A percentile compares a stretch with the other conserved stretches of the same genome.
These are phyloP conservation scores for Vombatus ursinus DNA, from an alignment of 2,113 vertebrate species.

Conservation along the genomic window DNA sequence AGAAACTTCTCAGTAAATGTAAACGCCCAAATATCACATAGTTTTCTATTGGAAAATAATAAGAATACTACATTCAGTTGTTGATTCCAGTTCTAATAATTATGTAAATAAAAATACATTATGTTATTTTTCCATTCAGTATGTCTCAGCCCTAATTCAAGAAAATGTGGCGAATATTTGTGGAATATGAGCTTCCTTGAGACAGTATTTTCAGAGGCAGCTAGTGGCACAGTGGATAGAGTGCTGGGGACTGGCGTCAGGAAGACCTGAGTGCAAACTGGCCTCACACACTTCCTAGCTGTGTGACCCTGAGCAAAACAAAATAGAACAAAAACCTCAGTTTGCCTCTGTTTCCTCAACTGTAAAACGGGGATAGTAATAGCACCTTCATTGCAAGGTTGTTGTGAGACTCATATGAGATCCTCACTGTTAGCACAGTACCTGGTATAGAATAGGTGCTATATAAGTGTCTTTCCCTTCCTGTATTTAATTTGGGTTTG, in stretches of 20 bases:
- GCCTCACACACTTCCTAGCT: not conserved
- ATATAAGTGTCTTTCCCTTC: not conserved
- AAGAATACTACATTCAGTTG: slow-evolving; percentile 25
- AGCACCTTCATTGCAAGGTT: not conserved
- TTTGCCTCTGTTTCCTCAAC: not conserved
- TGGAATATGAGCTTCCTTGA: not conserved
- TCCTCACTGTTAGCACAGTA: not conserved
- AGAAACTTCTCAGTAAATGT: slow-evolving; percentile 33
- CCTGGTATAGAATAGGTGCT: not conserved
- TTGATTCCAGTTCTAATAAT: not conserved
- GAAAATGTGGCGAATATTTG: slow-evolving; percentile 9
- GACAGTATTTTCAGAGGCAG: not conserved
- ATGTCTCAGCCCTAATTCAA: not conserved
- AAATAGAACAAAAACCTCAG: not conserved
- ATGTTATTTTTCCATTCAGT: slow-evolving; percentile 23
- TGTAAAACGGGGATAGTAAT: not conserved
- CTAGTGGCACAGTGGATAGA: not conserved
- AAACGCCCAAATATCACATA: slow-evolving; percentile 23
- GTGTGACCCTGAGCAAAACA: not conserved
- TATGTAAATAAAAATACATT: not conserved
- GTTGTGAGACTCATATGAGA: not conserved
- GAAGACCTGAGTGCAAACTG: not conserved
- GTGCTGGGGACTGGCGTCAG: not conserved
- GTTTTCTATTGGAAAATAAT: slow-evolving; percentile 30
- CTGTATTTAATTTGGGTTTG: not conserved